These are phyloP conservation scores for Nematostella vectensis DNA, from an alignment of 92 coral and sea anemone species.

Conservation along the genomic window DNA sequence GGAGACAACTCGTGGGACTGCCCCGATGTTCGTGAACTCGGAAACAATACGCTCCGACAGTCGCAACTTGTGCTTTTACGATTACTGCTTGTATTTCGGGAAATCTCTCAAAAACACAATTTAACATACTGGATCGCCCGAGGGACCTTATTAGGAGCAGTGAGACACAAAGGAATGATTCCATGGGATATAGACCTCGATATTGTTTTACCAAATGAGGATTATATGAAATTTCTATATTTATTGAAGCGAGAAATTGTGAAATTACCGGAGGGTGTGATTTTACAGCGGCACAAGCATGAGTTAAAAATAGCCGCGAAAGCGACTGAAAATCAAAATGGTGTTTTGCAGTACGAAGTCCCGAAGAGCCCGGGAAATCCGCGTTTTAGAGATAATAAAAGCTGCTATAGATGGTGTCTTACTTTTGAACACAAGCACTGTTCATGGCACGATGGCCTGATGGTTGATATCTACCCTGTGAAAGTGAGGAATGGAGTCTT, in stretches of 20 bases:
- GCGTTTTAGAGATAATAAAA: constrained; percentile 42
- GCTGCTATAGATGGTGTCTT: constrained; percentile 46
- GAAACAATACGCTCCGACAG: constrained; percentile 27
- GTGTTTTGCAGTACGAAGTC: constrained; percentile 8
- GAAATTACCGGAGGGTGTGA: constrained; percentile 32
- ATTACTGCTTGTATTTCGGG: constrained; percentile 49
- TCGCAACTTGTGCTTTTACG: constrained; percentile 42
- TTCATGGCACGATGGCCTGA: constrained; percentile 50
- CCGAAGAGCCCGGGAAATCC: constrained; percentile 34
- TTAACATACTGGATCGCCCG: constrained; percentile 48
- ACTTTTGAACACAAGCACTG: constrained; percentile 22
- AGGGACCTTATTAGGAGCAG: constrained; percentile 72
- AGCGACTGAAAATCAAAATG: neutral
- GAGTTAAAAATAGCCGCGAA: constrained; percentile 34
- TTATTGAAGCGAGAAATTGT: constrained; percentile 12
- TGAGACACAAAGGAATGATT: constrained; percentile 52
- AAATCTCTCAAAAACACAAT: constrained; percentile 37
- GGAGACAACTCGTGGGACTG: constrained; percentile 25
- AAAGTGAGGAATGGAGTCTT: neutral
- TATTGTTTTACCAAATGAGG: constrained; percentile 45
- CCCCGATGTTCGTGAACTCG: constrained; percentile 57
- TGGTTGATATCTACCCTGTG: constrained; percentile 42
- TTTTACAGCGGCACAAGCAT: constrained; percentile 32
- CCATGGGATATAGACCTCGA: constrained; percentile 73
- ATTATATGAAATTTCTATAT: constrained; percentile 38